phyloP scores from a whole-genome alignment of 2,888 invertebrate species.

The Dynastes tityus region DNA sequence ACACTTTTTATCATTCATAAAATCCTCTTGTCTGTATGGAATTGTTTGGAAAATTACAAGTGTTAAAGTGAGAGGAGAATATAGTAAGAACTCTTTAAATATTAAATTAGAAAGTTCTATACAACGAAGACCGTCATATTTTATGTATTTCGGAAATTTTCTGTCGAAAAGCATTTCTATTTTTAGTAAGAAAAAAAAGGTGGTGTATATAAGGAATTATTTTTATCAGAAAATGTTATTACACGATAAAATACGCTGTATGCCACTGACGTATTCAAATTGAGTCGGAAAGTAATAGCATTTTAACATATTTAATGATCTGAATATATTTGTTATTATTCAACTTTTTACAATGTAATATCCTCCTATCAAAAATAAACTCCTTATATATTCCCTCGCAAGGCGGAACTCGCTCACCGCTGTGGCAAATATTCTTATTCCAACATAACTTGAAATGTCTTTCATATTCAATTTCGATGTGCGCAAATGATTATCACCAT shows the following conservation, averaged over 20 bases:
- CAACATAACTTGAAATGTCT: constrained; percentile 41
- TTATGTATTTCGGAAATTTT: too few species aligned
- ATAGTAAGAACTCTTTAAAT: too few species aligned
- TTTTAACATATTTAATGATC: constrained; percentile 32
- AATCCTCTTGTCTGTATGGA: too few species aligned
- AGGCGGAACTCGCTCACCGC: neutral
- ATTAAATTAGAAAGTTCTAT: too few species aligned
- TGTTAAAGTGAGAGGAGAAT: too few species aligned
- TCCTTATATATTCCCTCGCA: constrained; percentile 17
- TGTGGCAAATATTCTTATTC: constrained; percentile 44
- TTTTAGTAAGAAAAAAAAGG: too few species aligned
- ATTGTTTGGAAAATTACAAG: too few species aligned
- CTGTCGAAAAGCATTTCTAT: neutral
- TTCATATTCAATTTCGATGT: constrained; percentile 46
- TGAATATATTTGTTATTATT: constrained; percentile 39
- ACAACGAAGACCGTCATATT: too few species aligned
- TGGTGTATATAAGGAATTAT: neutral
- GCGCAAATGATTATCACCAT: constrained; percentile 48
- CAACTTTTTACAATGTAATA: constrained; percentile 28
- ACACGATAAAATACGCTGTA: neutral
- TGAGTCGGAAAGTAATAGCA: neutral
- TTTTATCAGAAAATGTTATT: neutral
- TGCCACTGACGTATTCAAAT: constrained; percentile 27
- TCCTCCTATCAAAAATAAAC: constrained; percentile 26
- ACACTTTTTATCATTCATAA: too few species aligned